Base-by-base conservation (phyloP, 2,113 vertebrate species). In the Chionomys nivalis region DNA sequence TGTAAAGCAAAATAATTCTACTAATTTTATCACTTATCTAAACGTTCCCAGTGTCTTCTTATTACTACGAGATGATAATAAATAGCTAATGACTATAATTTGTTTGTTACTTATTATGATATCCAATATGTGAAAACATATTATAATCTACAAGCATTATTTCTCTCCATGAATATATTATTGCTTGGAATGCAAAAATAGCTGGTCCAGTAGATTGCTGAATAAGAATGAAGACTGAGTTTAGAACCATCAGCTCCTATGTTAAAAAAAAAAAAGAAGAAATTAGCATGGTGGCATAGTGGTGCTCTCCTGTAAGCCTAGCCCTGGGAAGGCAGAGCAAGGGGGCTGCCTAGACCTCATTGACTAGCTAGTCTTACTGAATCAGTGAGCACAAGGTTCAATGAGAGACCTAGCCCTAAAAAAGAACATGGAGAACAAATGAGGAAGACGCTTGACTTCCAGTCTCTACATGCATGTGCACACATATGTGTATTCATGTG, bases 21-120 rank as follows among this genome's bases (percentile, higher is more conserved):
- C 61, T 85, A 44, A n/a, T 66, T 94, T 68, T 68, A 39, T 96
- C 68, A 81, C 88, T 94, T 95, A 42, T 81, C 77, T 23, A 91
- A 86, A 70, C 5, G 61, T 91, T 55, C 33, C 73, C 17, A 68
- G 13, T 75, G 7, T 1, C 39, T 33, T 9, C 28, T 94, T 90
- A 81, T 42, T 79, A 92, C 77, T 76, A 78, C 24, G 66, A 72
- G 44, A 36, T 55, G 8, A 39, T 58, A 28, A 12, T 76, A 2
- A 42, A 28, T 12, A n/a, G 6, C 31, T 73, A 26, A 77, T 68
- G 28, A 61, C 3, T 31, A 24, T 8, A 76, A 58, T 79, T 91
- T 83, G 39, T 66, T 89, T 88, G 73, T 82, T 66, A 47, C 61
- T 81, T 31, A n/a, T 79, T 70, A 63, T 26, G 49, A 63, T 78